A percentile compares a stretch with the other conserved stretches of the same genome.
Conservation (phyloP, 2,113 vertebrate genomes). For the Cygnus buccinator region DNA sequence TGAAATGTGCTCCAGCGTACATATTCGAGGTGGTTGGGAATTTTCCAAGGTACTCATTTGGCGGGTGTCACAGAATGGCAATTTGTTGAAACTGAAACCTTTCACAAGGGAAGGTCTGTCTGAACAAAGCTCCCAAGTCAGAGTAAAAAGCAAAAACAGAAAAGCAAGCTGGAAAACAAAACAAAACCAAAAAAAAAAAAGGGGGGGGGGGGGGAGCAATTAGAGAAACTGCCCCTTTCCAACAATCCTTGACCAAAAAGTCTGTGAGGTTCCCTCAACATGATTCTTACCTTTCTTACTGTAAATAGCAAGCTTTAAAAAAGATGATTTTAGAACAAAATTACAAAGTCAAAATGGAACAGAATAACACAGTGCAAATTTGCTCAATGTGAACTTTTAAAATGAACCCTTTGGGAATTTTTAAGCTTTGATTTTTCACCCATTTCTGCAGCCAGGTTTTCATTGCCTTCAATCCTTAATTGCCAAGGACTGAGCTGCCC, state of each 20-base stretch:
- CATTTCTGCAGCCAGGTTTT: background rate
- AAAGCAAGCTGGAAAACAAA: background rate
- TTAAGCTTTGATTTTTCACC: background rate
- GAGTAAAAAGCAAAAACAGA: background rate
- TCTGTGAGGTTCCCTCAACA: background rate
- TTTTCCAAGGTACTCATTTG: conserved; percentile 47
- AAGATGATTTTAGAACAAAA: background rate
- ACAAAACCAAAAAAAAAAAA: background rate
- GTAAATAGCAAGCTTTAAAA: background rate
- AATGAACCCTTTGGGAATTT: background rate
- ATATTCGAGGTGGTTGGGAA: background rate
- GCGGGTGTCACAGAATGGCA: conserved; percentile 39
- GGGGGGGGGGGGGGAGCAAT: background rate
- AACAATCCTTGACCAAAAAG: background rate
- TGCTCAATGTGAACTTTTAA: background rate
- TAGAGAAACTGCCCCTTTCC: background rate
- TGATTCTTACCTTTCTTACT: background rate
- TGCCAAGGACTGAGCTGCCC: background rate
- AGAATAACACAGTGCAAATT: background rate
- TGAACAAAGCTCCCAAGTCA: conserved; percentile 34
- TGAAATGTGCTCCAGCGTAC: background rate
- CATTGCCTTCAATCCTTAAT: background rate
- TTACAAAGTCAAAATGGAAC: background rate
- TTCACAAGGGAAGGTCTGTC: conserved; percentile 49
- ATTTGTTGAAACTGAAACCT: conserved; percentile 59